These are phyloP conservation scores for Kryptolebias ocellatus DNA, from an alignment of 2,797 vertebrate genomes.

Conservation along the genomic window DNA sequence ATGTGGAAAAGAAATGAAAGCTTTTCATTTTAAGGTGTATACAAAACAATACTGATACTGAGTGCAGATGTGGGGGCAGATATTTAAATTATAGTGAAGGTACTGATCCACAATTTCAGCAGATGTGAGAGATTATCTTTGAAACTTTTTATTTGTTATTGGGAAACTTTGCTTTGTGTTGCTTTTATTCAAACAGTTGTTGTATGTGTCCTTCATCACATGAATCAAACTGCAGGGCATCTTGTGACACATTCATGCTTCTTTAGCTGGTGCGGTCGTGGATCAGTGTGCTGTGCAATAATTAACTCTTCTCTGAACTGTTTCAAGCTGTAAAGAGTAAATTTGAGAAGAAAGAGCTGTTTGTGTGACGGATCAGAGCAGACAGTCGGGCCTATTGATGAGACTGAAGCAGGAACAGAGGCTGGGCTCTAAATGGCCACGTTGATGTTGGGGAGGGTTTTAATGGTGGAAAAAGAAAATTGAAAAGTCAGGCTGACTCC, in stretches of 20 bases:
- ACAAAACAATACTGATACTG: no score
- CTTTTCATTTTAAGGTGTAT: no score
- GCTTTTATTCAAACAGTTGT: constrained; percentile 1
- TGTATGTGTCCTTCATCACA: constrained; percentile 51
- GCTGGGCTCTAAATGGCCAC: constrained; percentile 49
- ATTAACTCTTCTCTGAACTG: constrained; percentile 67
- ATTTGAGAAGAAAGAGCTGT: constrained; percentile 65
- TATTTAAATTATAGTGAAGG: no score
- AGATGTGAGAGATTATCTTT: constrained; percentile 36
- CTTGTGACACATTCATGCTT: constrained; percentile 70
- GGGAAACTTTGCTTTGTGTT: background rate
- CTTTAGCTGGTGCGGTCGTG: constrained; percentile 31
- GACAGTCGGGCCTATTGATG: constrained; percentile 76
- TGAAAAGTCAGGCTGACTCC: constrained; percentile 27
- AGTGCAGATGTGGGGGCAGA: no score
- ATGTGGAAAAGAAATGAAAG: background rate
- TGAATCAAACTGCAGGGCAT: constrained; percentile 40
- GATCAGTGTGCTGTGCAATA: constrained; percentile 63
- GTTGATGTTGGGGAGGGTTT: constrained; percentile 38
- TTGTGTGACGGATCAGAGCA: constrained; percentile 64
- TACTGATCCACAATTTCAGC: constrained; percentile 12
- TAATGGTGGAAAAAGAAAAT: constrained; percentile 36
- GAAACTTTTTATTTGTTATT: background rate
- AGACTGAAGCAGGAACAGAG: constrained; percentile 68
- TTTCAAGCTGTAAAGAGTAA: constrained; percentile 51